Evolutionary conservation across 1,140 invertebrate species (phyloP).

Genomic region (Drosophila takahashii): DNA sequence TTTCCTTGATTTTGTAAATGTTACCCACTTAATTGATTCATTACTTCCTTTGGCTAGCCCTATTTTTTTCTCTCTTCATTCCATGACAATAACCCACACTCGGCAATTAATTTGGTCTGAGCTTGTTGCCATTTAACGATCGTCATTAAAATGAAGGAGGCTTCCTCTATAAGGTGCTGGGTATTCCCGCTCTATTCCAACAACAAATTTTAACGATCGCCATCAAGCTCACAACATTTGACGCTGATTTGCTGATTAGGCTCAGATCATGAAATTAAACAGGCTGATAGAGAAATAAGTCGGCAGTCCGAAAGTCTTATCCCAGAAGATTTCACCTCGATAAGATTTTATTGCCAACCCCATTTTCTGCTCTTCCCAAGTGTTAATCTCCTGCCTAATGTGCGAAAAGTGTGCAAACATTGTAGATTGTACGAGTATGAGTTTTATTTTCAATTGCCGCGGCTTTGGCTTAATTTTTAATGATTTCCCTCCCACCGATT

Average conservation of each 20-base stretch:
- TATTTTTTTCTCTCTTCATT: conserved; percentile 10
- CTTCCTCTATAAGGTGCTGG: conserved; percentile 17
- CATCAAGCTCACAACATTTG: conserved; percentile 63
- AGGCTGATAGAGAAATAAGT: conserved; percentile 21
- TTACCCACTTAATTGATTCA: conserved; percentile 61
- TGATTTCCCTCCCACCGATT: conserved; percentile 36
- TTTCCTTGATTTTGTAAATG: conserved; percentile 1
- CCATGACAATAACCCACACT: conserved; percentile 39
- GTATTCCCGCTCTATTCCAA: conserved; percentile 1
- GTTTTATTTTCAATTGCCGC: conserved; percentile 52
- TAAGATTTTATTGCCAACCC: conserved; percentile 11
- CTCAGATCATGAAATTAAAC: conserved; percentile 29
- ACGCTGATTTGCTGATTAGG: conserved; percentile 52
- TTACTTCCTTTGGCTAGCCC: conserved; percentile 53
- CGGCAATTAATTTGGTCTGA: conserved; percentile 50
- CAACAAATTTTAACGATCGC: conserved; percentile 51
- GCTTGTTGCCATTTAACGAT: conserved; percentile 67
- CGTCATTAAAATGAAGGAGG: conserved; percentile 41
- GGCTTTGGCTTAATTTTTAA: conserved; percentile 23
- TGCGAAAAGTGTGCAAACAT: conserved; percentile 68
- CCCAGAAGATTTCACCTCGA: conserved; percentile 17
- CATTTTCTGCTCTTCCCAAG: conserved; percentile 11
- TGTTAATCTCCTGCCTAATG: conserved; percentile 65
- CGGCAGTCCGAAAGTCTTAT: conserved; percentile 36
- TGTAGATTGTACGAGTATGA: conserved; percentile 35